Evolutionary conservation across 2,797 vertebrate species (phyloP).

Genomic region (Fringilla coelebs): DNA sequence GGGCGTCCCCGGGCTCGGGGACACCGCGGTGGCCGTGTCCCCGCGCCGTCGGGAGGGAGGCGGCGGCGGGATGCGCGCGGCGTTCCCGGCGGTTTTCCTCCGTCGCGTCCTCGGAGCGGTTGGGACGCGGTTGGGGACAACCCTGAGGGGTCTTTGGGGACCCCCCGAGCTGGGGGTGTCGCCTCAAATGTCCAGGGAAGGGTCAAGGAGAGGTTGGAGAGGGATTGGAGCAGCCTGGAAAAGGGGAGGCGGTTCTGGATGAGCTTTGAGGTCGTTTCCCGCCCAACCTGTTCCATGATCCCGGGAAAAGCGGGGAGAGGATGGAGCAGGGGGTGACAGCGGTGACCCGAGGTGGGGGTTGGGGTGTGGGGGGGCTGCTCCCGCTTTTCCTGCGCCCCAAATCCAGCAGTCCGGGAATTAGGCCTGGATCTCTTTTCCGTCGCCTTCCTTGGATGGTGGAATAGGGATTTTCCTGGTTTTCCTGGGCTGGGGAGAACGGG

Average conservation of each 20-base stretch:
- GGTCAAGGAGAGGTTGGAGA: fast-evolving
- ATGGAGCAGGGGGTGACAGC: neutral
- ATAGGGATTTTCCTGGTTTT: neutral
- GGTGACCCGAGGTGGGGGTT: fast-evolving
- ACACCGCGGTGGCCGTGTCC: fast-evolving
- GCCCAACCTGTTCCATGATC: fast-evolving
- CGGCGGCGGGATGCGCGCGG: fast-evolving
- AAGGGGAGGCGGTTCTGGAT: neutral
- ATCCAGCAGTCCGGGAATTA: neutral
- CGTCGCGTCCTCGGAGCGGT: fast-evolving
- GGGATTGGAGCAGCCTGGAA: neutral
- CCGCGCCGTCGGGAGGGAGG: fast-evolving
- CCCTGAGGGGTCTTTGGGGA: neutral
- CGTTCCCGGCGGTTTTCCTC: fast-evolving
- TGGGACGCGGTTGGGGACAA: fast-evolving
- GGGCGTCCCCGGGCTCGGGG: fast-evolving
- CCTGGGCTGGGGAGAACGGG: fast-evolving
- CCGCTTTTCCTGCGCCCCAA: neutral
- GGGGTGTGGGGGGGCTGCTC: neutral
- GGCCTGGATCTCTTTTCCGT: neutral
- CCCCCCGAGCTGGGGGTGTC: neutral
- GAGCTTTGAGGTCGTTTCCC: neutral
- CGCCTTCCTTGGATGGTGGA: fast-evolving
- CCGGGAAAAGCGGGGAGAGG: fast-evolving
- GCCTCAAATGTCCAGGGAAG: fast-evolving